phyloP scores from a whole-genome alignment of 2,797 vertebrate genomes.

The Silurus aristotelis region DNA sequence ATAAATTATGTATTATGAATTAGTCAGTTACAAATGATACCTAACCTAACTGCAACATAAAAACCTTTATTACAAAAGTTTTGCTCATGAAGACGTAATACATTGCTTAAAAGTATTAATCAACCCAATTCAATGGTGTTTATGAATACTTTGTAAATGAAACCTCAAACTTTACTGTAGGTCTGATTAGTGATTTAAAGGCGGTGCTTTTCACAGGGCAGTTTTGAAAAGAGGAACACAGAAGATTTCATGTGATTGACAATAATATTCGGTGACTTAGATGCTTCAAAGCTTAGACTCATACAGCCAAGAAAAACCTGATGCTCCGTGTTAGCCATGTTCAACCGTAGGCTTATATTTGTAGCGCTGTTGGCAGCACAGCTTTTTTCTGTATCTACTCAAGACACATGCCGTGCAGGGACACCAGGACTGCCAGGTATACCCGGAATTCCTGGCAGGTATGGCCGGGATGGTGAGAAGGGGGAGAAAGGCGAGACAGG shows the following conservation, averaged over 20 bases:
- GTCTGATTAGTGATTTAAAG: neutral
- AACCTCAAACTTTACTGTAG: neutral
- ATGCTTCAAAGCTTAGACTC: neutral
- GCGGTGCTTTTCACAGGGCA: constrained; percentile 4
- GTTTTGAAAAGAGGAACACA: constrained; percentile 44
- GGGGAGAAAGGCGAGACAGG: constrained; percentile 81
- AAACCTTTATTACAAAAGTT: neutral
- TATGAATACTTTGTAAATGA: neutral
- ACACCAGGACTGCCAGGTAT: constrained; percentile 77
- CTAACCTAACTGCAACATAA: too few relatives aligned
- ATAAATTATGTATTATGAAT: too few relatives aligned
- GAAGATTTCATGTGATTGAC: constrained; percentile 20
- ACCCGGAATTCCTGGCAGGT: constrained; percentile 72
- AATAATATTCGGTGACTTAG: constrained; percentile 2
- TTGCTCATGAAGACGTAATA: neutral
- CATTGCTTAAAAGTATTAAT: neutral
- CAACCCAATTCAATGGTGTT: neutral
- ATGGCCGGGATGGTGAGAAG: constrained; percentile 77
- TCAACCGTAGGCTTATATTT: constrained; percentile 24
- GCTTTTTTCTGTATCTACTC: constrained; percentile 34
- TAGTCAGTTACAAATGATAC: too few relatives aligned
- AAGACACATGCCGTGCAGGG: constrained; percentile 63
- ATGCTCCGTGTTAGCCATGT: constrained; percentile 46
- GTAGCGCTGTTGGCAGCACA: constrained; percentile 35
- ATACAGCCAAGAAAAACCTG: constrained; percentile 15